Evolutionary conservation across 2,113 vertebrate genomes (phyloP).

Genomic region (Cygnus atratus): DNA sequence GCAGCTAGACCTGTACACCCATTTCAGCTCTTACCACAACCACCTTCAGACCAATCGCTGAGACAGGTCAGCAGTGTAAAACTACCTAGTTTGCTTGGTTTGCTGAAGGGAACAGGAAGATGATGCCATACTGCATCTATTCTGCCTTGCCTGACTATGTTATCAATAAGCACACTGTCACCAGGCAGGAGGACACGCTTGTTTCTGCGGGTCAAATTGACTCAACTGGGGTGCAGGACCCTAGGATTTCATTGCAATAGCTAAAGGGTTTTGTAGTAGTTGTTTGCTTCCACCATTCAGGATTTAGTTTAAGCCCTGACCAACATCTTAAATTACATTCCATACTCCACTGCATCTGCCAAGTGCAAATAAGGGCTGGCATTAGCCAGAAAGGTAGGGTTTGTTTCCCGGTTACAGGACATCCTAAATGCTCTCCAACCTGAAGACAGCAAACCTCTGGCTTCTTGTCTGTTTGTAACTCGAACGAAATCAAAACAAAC

Average conservation of each 20-base stretch:
- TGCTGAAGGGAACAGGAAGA: background rate
- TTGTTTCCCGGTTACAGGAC: background rate
- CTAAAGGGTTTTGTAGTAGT: background rate
- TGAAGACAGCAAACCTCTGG: background rate
- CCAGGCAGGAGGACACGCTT: background rate
- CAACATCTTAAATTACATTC: background rate
- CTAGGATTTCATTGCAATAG: background rate
- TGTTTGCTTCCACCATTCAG: background rate
- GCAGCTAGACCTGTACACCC: fast-evolving
- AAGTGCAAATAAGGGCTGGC: background rate
- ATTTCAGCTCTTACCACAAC: background rate
- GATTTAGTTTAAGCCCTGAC: background rate
- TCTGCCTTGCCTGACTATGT: background rate
- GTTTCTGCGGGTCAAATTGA: background rate
- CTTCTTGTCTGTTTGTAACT: background rate
- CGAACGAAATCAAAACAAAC: background rate
- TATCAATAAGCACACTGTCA: fast-evolving
- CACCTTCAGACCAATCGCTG: background rate
- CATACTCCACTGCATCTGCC: background rate
- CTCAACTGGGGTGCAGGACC: no score
- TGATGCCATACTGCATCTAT: background rate
- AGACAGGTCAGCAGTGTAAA: background rate
- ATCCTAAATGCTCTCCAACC: background rate
- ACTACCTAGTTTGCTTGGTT: background rate
- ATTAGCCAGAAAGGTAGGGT: background rate